These are phyloP conservation scores for Chaenogobius annularis DNA, from an alignment of 2,113 vertebrate species.

Conservation along the genomic window DNA sequence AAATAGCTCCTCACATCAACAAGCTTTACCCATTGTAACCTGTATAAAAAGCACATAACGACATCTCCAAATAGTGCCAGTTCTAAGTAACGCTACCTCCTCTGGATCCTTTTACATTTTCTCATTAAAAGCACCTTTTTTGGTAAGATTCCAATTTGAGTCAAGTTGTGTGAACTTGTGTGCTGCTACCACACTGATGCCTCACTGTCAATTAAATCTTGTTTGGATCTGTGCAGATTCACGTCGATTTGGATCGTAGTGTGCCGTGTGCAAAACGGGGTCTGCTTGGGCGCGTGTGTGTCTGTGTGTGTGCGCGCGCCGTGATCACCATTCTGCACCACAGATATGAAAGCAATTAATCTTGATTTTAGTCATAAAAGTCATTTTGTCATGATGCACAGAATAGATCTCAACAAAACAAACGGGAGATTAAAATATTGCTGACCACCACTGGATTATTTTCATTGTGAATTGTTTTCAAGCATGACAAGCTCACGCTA, in stretches of 20 bases:
- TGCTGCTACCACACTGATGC: constrained; percentile 20
- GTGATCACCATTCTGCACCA: constrained; percentile 28
- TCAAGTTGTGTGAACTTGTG: constrained; percentile 32
- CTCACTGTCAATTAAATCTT: constrained; percentile 52
- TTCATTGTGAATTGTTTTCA: constrained; percentile 9
- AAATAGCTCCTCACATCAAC: constrained; percentile 41
- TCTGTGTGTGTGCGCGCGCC: constrained; percentile 9
- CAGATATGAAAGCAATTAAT: constrained; percentile 64
- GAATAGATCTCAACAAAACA: constrained; percentile 43
- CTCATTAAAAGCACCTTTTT: constrained; percentile 3
- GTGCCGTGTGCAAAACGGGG: constrained; percentile 38
- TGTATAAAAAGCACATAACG: constrained; percentile 61
- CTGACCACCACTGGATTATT: constrained; percentile 27
- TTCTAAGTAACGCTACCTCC: constrained; percentile 18
- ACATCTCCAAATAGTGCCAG: constrained; percentile 10
- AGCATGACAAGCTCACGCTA: constrained; percentile 41
- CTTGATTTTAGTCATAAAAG: constrained; percentile 56
- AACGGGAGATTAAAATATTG: constrained; percentile 6
- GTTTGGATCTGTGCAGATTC: constrained; percentile 56
- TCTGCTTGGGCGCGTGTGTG: neutral
- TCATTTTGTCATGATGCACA: constrained; percentile 42
- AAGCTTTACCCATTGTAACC: constrained; percentile 35
- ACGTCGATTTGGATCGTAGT: constrained; percentile 52
- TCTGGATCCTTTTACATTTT: neutral
- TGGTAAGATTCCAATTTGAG: constrained; percentile 12